phyloP scores from a whole-genome alignment of 2,113 vertebrate genomes.

The Serilophus lunatus region DNA sequence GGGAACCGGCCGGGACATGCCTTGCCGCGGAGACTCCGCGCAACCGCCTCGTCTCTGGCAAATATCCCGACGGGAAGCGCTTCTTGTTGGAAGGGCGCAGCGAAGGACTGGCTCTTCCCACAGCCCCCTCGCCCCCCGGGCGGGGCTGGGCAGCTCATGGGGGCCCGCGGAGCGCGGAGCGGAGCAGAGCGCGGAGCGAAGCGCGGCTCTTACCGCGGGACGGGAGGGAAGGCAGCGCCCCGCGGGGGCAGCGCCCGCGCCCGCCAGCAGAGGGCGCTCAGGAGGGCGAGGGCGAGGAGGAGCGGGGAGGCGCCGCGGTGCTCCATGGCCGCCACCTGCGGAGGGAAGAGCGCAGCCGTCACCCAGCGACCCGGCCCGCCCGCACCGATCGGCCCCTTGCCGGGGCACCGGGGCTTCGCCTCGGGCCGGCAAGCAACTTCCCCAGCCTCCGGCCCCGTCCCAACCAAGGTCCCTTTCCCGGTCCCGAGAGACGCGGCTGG shows the following conservation, averaged over 20 bases:
- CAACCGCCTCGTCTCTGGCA: accelerated
- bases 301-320: conserved; percentile 81
- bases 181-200: no score
- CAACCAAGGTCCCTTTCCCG: neutral
- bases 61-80: neutral
- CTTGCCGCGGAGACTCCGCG: no score
- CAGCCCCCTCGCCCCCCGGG: neutral
- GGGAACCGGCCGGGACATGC: neutral
- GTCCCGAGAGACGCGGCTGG: neutral
- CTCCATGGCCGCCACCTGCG: conserved; percentile 78
- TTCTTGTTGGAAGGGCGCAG: neutral
- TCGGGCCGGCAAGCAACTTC: no score
- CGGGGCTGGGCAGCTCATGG: neutral
- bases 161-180: neutral
- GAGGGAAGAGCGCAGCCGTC: conserved; percentile 25
- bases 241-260: conserved; percentile 65
- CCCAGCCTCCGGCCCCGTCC: no score
- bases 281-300: conserved; percentile 80
- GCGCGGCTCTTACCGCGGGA: conserved; percentile 75
- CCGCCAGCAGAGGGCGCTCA: conserved; percentile 79
- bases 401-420: neutral
- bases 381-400: neutral
- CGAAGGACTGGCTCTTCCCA: accelerated
- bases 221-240: neutral
- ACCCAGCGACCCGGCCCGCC: neutral